Conservation (phyloP, 2,888 invertebrate genomes). For the Argyra leucocephala region DNA sequence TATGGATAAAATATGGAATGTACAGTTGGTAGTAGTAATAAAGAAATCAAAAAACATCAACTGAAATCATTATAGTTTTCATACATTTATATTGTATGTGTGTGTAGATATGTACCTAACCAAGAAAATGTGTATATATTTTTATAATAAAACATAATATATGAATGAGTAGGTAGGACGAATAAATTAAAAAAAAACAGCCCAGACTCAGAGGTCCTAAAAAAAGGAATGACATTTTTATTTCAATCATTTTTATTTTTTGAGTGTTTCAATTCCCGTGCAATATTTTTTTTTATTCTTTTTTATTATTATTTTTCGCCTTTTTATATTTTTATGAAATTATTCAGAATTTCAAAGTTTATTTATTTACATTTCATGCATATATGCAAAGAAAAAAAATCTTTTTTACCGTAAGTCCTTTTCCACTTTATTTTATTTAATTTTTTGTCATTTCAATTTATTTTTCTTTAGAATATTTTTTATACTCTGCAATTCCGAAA, state of each 20-base stretch:
- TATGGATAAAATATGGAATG: no score
- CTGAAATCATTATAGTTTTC: no score
- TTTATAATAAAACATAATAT: no score
- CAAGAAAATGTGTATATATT: no score
- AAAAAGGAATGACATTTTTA: background rate
- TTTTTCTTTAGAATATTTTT: no score
- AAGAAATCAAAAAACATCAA: no score
- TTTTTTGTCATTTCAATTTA: no score
- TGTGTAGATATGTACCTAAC: no score
- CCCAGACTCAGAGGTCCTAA: background rate
- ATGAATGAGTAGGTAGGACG: no score
- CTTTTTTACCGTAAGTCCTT: background rate
- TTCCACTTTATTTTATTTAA: no score
- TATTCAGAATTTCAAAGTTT: background rate
- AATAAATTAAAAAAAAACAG: background rate
- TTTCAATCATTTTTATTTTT: conserved; percentile 6
- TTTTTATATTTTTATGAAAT: background rate
- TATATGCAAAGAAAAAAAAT: background rate
- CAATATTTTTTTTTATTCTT: background rate
- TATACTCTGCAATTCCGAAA: background rate
- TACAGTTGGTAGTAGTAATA: no score
- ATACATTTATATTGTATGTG: no score
- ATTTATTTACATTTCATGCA: background rate
- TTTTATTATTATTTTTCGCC: background rate
- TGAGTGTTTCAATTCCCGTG: background rate